Evolutionary conservation across 2,113 vertebrate species (phyloP).

Genomic region (Cacatua alba): DNA sequence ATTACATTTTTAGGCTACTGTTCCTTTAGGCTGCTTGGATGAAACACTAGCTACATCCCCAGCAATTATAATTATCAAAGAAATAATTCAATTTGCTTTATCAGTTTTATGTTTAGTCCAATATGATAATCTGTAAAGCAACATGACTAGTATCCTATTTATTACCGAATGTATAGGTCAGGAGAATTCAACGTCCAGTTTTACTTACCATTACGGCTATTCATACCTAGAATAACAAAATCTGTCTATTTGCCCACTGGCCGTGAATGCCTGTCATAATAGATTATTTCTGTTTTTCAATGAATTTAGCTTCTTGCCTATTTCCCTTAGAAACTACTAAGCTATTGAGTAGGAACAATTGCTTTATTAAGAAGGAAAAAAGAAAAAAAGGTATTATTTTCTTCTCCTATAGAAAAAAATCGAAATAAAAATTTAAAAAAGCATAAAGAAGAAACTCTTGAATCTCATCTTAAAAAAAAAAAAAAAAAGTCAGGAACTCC

Average conservation of each 20-base stretch:
- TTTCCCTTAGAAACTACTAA: neutral
- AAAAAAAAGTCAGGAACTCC: neutral
- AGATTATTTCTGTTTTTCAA: neutral
- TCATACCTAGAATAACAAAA: neutral
- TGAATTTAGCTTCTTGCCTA: neutral
- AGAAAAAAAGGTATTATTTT: neutral
- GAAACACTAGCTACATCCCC: neutral
- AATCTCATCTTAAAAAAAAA: neutral
- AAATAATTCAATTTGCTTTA: neutral
- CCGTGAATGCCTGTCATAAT: neutral
- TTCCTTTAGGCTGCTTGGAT: neutral
- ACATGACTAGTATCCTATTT: rapidly evolving
- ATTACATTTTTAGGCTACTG: neutral
- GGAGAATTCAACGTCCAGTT: neutral
- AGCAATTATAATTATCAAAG: neutral
- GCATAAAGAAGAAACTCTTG: neutral
- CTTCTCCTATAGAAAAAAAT: neutral
- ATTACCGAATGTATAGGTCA: neutral
- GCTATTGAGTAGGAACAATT: neutral
- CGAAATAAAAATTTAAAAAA: neutral
- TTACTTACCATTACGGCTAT: neutral
- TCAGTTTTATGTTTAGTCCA: neutral
- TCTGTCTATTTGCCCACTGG: neutral
- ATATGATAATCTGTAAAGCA: neutral
- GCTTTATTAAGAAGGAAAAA: neutral